These are phyloP conservation scores for Tachina fera DNA, from an alignment of 2,888 invertebrate genomes.

Conservation along the genomic window DNA sequence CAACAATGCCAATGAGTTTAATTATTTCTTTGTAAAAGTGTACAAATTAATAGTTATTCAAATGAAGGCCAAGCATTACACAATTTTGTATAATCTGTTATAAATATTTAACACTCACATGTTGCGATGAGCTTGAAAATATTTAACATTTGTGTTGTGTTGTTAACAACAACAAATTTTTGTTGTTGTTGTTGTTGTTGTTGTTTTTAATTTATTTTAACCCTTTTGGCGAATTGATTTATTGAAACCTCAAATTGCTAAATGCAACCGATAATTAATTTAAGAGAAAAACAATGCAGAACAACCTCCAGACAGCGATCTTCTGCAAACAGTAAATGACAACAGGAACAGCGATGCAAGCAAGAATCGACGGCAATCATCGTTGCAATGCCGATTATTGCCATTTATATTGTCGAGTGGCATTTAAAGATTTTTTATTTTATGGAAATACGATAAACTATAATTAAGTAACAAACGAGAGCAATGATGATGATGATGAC, in stretches of 20 bases:
- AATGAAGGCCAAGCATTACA: slow-evolving; percentile 37
- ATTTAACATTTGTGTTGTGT: slow-evolving; percentile 23
- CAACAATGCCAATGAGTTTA: too few species aligned
- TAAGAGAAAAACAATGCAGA: slow-evolving; percentile 53
- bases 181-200: neutral
- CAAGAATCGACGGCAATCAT: slow-evolving; percentile 9
- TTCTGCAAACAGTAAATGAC: slow-evolving; percentile 68
- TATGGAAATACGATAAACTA: slow-evolving; percentile 82
- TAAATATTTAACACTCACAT: slow-evolving; percentile 42
- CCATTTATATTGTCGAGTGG: slow-evolving; percentile 12
- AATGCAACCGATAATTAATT: slow-evolving; percentile 78
- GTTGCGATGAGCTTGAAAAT: slow-evolving; percentile 1
- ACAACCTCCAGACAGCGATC: slow-evolving; percentile 51
- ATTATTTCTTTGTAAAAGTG: neutral
- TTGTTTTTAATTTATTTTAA: slow-evolving; percentile 37
- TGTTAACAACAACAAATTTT: too few species aligned
- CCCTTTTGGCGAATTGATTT: slow-evolving; percentile 77
- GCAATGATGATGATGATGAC: slow-evolving; percentile 61
- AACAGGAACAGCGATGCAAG: slow-evolving; percentile 43
- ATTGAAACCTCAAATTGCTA: slow-evolving; percentile 76
- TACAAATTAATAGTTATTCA: slow-evolving; percentile 36
- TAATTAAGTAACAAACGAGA: slow-evolving; percentile 77
- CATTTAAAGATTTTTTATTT: slow-evolving; percentile 59
- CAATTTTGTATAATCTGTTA: slow-evolving; percentile 22
- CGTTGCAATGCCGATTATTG: slow-evolving; percentile 24